Percentiles rank a stretch among this genome's conserved stretches.
These are phyloP conservation scores for Poecilia velifera DNA, from an alignment of 2,797 vertebrate species.

Conservation along the genomic window DNA sequence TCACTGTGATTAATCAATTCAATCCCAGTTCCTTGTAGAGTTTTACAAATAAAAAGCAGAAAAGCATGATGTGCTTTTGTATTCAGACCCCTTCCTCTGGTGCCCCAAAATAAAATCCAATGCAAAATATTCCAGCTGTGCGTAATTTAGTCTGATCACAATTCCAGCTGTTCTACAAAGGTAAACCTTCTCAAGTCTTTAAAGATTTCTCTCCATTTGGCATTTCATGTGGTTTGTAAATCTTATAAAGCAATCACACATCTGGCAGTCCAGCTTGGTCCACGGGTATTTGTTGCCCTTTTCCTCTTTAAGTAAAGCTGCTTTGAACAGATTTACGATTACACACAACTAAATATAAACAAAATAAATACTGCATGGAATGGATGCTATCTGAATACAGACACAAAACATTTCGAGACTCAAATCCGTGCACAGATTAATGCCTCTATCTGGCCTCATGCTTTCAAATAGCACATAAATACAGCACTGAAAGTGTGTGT, in stretches of 20 bases:
- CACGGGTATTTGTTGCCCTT: constrained; percentile 55
- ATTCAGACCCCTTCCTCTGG: neutral
- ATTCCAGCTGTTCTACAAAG: neutral
- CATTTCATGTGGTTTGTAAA: neutral
- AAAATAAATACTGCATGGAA: constrained; percentile 54
- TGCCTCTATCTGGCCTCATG: constrained; percentile 11
- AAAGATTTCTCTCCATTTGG: neutral
- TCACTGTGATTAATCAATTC: too few relatives aligned
- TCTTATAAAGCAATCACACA: neutral
- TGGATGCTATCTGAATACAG: constrained; percentile 16
- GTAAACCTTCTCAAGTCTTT: neutral
- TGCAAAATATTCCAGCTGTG: neutral
- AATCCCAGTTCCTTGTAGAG: too few relatives aligned
- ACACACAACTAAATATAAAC: constrained; percentile 60
- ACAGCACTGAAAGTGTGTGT: constrained; percentile 26
- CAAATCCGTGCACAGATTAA: constrained; percentile 45
- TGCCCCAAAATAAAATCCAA: neutral
- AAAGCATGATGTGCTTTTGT: neutral
- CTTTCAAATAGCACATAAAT: constrained; percentile 33
- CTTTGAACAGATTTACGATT: constrained; percentile 72
- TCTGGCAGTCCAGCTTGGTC: constrained; percentile 20
- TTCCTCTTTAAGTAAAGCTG: constrained; percentile 55
- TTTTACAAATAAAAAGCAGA: neutral
- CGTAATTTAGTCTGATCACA: neutral
- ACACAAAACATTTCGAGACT: neutral